Evolutionary conservation across 2,113 vertebrate species (phyloP).

Genomic region (Leuciscus idus): DNA sequence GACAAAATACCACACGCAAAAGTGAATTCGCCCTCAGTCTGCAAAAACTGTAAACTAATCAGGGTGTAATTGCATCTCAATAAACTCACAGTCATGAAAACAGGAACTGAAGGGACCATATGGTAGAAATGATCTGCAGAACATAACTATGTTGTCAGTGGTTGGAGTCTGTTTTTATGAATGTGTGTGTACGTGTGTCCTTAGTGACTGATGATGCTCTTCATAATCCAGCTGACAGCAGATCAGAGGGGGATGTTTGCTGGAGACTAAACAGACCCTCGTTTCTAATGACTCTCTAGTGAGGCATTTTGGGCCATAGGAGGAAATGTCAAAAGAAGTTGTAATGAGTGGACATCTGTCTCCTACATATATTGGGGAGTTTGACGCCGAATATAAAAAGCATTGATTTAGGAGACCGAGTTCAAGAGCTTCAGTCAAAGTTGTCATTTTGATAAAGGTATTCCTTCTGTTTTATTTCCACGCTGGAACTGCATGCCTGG

Average conservation of each 20-base stretch:
- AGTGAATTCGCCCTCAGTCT: background rate
- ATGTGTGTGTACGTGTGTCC: constrained; percentile 15
- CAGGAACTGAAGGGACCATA: background rate
- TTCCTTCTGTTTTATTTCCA: constrained; percentile 1
- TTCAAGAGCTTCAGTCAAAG: constrained; percentile 17
- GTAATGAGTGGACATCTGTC: constrained; percentile 34
- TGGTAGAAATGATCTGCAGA: background rate
- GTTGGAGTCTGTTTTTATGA: constrained; percentile 18
- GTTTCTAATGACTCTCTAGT: constrained; percentile 43
- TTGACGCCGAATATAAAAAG: constrained; percentile 22
- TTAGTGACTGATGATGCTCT: constrained; percentile 35
- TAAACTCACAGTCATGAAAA: background rate
- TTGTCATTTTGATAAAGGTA: constrained; percentile 20
- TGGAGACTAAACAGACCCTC: constrained; percentile 37
- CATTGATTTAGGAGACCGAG: background rate
- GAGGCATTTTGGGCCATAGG: constrained; percentile 25
- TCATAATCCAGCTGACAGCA: constrained; percentile 48
- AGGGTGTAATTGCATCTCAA: constrained; percentile 16
- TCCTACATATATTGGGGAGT: constrained; percentile 23
- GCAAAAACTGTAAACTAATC: constrained; percentile 26
- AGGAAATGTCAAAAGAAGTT: constrained; percentile 41
- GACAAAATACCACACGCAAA: background rate
- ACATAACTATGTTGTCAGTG: constrained; percentile 18
- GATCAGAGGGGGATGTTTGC: constrained; percentile 49
- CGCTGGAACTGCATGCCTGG: background rate